Evolutionary conservation across 2,113 vertebrate species (phyloP), one percentile per base, ranked within the genome.

Genomic region (Antigone vipio): DNA sequence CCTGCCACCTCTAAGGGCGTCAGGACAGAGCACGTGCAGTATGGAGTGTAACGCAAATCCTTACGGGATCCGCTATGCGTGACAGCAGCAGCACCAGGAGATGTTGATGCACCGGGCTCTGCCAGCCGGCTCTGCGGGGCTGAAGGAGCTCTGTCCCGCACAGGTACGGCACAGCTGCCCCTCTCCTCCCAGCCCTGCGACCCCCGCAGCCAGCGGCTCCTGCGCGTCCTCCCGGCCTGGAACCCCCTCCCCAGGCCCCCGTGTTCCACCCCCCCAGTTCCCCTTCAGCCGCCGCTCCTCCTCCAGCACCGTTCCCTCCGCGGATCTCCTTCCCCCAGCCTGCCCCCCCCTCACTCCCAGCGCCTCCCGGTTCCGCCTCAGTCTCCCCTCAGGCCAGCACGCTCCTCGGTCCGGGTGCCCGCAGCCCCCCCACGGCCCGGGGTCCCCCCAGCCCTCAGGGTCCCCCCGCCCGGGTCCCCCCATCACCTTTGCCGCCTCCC

Each of bases 21-120:
- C 42, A 12, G 38, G 24, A 47, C 75, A 26, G 64, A 21, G 38
- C 38, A 38, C 38, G 38, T 38, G 38, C 38, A 38, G 38, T 38
- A 38, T 38, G 38, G 38, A 38, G 38, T 38, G 38, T 38, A 38
- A 38, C 38, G 38, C 38, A 38, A 38, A 38, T 38, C 38, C 38
- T 38, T 38, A 38, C 38, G 9, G 52, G 32, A 27, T 11, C 12
- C 2, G 11, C 85, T 12, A 3, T 3, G 20, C 14, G 45, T 1
- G 22, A 9, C 55, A 34, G 60, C 26, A n/a, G 86, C 53, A 42
- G 40, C 40, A 5, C 2, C 9, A 45, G 56, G 30, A 64, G 72
- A 29, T 35, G 0, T 0, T 13, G 55, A 4, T 7, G 59, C 40
- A 21, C 67, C 3, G 12, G 6, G n/a, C 66, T 35, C 35, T 8